Evolutionary conservation across 2,888 invertebrate genomes (phyloP).

Genomic region (Esperia sulphurella): DNA sequence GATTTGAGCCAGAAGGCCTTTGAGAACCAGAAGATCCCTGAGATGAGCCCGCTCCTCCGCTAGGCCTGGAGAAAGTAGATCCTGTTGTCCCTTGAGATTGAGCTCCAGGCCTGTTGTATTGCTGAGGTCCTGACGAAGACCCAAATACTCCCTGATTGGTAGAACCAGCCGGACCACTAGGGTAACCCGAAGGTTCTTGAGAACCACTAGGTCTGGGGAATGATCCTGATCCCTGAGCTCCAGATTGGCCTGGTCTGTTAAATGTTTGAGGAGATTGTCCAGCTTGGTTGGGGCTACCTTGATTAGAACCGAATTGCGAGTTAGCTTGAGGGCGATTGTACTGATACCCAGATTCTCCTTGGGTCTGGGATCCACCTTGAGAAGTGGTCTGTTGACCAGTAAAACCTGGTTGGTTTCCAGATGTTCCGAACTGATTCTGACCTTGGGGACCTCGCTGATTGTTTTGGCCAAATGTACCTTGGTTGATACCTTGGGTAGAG

Average conservation of each 20-base stretch:
- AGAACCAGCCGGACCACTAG: not conserved
- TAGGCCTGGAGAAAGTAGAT: conserved; percentile 2
- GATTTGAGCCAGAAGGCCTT: conserved; percentile 12
- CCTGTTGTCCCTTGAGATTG: conserved; percentile 20
- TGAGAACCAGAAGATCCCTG: conserved; percentile 10
- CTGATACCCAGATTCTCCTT: conserved; percentile 23
- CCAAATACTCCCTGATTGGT: not conserved
- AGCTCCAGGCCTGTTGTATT: conserved; percentile 5
- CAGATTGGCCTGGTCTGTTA: conserved; percentile 2
- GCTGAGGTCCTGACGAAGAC: conserved; percentile 2
- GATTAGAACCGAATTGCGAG: conserved; percentile 2
- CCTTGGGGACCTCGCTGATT: conserved; percentile 10
- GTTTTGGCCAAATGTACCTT: not conserved
- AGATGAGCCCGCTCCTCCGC: not conserved
- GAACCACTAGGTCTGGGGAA: not conserved
- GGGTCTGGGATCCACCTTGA: conserved; percentile 15
- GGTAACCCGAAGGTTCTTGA: not conserved
- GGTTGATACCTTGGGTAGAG: conserved; percentile 4
- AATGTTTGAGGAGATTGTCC: not conserved
- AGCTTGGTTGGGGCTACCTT: conserved; percentile 9
- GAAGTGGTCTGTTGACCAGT: conserved; percentile 7
- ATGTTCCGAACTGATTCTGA: conserved; percentile 9
- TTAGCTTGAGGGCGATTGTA: conserved; percentile 21
- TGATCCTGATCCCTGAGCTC: conserved; percentile 12
- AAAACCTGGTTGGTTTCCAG: conserved; percentile 5